phyloP scores from a whole-genome alignment of 53 echinoderm and acorn worm species.

The Pentamera pediparva region DNA sequence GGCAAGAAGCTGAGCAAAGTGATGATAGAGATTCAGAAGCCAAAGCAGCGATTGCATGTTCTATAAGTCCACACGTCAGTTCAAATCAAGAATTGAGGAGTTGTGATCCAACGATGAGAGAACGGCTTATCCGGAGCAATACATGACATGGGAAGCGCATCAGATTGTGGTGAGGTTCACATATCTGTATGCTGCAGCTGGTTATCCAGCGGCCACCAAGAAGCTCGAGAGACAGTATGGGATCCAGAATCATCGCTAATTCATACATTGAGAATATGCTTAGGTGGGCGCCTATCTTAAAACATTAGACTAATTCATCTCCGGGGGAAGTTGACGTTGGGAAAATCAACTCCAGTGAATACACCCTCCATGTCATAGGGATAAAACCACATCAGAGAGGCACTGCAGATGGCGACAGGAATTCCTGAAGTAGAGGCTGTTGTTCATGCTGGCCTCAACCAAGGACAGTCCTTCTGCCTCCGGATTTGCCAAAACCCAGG shows the following conservation, averaged over 20 bases:
- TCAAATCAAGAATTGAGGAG: conserved; percentile 35
- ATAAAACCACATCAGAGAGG: too few species aligned
- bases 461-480: too few species aligned
- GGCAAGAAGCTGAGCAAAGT: conserved; percentile 27
- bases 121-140: conserved; percentile 23
- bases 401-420: too few species aligned
- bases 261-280: conserved; percentile 41
- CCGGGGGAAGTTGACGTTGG: too few species aligned
- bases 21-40: conserved; percentile 31
- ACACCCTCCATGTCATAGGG: too few species aligned
- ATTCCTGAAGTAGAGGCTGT: too few species aligned
- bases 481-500: too few species aligned
- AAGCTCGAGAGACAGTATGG: conserved; percentile 44
- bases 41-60: conserved; percentile 35
- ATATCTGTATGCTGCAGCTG: conserved; percentile 41
- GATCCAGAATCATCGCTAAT: conserved; percentile 36
- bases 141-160: conserved; percentile 39
- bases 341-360: too few species aligned
- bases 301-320: too few species aligned
- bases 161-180: conserved; percentile 31
- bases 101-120: conserved; percentile 29
- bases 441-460: too few species aligned
- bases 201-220: conserved; percentile 45
- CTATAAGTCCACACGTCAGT: conserved; percentile 50
- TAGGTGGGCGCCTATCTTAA: conserved; percentile 37